Evolutionary conservation across 1,140 invertebrate species (phyloP).

Genomic region (Belonocnema kinseyi): DNA sequence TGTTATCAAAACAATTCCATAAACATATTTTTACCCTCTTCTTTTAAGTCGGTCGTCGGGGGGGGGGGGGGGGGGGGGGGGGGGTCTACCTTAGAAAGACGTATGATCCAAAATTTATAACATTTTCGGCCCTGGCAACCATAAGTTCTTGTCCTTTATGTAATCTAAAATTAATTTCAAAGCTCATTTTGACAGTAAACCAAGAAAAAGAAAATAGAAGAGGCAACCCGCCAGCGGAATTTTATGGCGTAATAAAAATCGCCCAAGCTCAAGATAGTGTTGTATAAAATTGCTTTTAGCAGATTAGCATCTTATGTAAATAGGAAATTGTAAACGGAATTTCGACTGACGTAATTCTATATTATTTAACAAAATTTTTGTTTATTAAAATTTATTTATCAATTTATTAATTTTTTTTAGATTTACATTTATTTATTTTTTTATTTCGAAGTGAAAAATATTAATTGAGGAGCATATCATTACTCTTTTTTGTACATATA

Average conservation of each 20-base stretch:
- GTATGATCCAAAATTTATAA: no score
- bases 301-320: constrained; percentile 27
- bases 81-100: no score
- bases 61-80: no score
- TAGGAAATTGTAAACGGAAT: constrained; percentile 10
- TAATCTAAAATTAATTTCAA: neutral
- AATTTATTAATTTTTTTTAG: neutral
- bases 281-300: constrained; percentile 22
- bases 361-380: neutral
- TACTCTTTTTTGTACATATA: no score
- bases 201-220: neutral
- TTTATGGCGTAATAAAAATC: constrained; percentile 12
- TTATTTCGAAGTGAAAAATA: neutral
- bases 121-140: no score
- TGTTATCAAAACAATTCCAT: no score
- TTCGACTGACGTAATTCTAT: constrained; percentile 3
- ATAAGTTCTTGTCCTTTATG: no score
- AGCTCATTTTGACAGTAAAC: neutral
- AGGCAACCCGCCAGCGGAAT: neutral
- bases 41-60: no score
- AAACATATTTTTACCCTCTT: no score
- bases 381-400: neutral
- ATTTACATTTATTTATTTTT: neutral
- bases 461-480: no score
- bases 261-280: constrained; percentile 2